Percentiles rank a stretch among this genome's conserved stretches.
Conservation (phyloP, 1,140 invertebrate species). For the Dreissena polymorpha region DNA sequence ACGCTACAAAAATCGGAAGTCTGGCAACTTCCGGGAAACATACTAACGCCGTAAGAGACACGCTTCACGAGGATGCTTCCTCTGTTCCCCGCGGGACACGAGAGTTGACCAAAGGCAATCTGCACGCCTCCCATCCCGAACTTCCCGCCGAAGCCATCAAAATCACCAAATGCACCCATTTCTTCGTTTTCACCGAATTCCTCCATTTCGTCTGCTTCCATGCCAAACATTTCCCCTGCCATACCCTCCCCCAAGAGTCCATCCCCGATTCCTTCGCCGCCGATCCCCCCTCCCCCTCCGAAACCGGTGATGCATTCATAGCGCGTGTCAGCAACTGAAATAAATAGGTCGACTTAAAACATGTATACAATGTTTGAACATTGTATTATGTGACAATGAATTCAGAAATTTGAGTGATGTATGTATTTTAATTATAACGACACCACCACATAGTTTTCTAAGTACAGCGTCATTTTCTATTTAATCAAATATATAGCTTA, state of each 20-base stretch:
- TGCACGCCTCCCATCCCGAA: background rate
- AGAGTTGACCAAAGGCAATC: conserved; percentile 18
- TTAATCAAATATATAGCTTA: no score
- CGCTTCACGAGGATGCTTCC: conserved; percentile 48
- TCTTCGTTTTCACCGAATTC: background rate
- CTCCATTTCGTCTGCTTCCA: conserved; percentile 15
- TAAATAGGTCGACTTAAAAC: background rate
- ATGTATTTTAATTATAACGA: no score
- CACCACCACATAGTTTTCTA: no score
- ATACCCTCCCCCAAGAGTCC: background rate
- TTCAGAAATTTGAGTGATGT: no score
- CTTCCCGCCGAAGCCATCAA: background rate
- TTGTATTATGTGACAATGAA: no score
- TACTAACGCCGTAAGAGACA: conserved; percentile 23
- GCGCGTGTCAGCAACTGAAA: background rate
- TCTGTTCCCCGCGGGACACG: conserved; percentile 22
- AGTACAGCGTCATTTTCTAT: no score
- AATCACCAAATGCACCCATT: background rate
- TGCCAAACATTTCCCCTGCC: background rate
- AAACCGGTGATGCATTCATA: background rate
- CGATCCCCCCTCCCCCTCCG: background rate
- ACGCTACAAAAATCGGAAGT: conserved; percentile 22
- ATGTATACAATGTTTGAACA: no score
- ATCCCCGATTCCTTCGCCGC: background rate
- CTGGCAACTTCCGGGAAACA: conserved; percentile 25